phyloP scores from a whole-genome alignment of 2,797 vertebrate species.

The Lithobates pipiens region DNA sequence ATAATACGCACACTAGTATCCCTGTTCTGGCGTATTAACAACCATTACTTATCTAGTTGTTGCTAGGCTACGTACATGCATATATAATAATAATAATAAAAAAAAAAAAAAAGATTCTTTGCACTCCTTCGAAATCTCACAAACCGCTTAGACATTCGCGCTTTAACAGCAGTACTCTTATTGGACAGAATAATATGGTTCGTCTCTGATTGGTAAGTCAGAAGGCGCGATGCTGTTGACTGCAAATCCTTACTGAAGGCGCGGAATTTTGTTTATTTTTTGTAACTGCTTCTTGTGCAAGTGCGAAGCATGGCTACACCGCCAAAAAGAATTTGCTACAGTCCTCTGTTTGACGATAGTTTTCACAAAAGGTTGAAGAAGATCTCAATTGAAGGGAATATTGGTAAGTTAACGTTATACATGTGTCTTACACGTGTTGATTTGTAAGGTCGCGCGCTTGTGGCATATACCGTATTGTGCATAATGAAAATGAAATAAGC shows the following conservation, averaged over 20 bases:
- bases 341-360: conserved; percentile 68
- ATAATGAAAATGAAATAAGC: no score
- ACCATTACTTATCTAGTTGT: no score
- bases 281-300: background rate
- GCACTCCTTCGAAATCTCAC: no score
- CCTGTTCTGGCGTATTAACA: no score
- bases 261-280: background rate
- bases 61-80: no score
- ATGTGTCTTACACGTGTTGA: no score
- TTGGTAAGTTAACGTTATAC: conserved; percentile 75
- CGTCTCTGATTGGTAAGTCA: background rate
- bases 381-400: conserved; percentile 85
- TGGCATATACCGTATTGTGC: no score
- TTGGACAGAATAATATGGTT: background rate
- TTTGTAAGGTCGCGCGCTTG: no score
- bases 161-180: background rate
- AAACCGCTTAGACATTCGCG: background rate
- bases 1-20: no score
- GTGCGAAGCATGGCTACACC: conserved; percentile 71
- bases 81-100: no score
- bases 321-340: conserved; percentile 71
- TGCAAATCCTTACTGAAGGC: background rate
- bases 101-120: no score
- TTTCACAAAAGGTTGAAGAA: conserved; percentile 78
- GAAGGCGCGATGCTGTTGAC: background rate